These are phyloP conservation scores for Catalaphyllia jardinei DNA, from an alignment of 64 coral and sea anemone species.

Conservation along the genomic window DNA sequence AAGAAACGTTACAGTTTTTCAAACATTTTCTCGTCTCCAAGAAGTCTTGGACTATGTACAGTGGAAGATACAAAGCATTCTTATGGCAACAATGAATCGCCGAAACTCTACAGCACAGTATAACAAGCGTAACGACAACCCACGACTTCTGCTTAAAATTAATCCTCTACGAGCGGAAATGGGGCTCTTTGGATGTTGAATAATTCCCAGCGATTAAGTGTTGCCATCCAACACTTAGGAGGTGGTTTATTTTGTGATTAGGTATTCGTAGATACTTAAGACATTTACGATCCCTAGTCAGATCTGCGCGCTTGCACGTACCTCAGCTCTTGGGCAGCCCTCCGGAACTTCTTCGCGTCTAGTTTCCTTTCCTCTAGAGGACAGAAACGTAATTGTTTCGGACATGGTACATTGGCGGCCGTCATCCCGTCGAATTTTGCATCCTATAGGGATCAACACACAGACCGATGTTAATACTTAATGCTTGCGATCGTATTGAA, in stretches of 20 bases:
- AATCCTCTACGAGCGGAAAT: neutral
- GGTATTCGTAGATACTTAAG: neutral
- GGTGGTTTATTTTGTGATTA: neutral
- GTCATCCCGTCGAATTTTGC: conserved; percentile 18
- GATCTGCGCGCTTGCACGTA: neutral
- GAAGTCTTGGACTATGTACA: neutral
- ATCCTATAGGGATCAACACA: conserved; percentile 9
- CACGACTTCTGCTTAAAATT: neutral
- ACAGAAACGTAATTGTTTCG: conserved; percentile 54
- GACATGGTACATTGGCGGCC: conserved; percentile 22
- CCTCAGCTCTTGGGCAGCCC: conserved; percentile 27
- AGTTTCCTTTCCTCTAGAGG: conserved; percentile 40
- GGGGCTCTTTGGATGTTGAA: neutral
- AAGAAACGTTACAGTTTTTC: neutral
- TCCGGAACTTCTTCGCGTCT: conserved; percentile 12
- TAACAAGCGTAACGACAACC: neutral
- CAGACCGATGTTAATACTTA: conserved; percentile 3
- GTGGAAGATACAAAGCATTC: neutral
- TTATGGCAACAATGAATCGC: conserved; percentile 1
- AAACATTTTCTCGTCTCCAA: neutral
- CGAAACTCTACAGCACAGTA: neutral
- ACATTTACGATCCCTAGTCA: neutral
- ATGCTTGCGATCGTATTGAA: conserved; percentile 11
- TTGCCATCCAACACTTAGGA: neutral
- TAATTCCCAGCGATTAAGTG: conserved; percentile 2